Evolutionary conservation across 1,140 invertebrate genomes (phyloP).

Genomic region (Tachypleus tridentatus): DNA sequence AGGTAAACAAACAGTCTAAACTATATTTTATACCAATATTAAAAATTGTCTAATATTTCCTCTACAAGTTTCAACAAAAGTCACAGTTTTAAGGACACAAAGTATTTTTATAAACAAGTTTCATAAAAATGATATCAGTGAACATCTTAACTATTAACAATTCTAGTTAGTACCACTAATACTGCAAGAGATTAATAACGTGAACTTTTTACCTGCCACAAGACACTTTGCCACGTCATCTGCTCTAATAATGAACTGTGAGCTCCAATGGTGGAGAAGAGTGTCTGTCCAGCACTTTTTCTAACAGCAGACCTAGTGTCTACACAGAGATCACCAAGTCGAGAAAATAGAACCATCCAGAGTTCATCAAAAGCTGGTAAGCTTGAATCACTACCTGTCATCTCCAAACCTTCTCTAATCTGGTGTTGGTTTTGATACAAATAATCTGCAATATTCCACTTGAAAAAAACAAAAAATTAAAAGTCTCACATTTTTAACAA

Average conservation of each 20-base stretch:
- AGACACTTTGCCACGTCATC: slow-evolving; percentile 76
- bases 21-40: too few species aligned
- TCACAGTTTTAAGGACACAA: too few species aligned
- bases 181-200: too few species aligned
- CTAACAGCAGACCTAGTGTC: slow-evolving; percentile 88
- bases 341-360: slow-evolving; percentile 89
- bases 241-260: slow-evolving; percentile 79
- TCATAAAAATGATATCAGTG: too few species aligned
- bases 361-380: slow-evolving; percentile 76
- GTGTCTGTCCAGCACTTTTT: slow-evolving; percentile 95
- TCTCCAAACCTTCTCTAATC: slow-evolving; percentile 52
- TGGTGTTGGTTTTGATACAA: slow-evolving; percentile 90
- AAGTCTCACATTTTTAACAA: too few species aligned
- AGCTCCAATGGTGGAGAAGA: slow-evolving; percentile 93
- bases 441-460: slow-evolving; percentile 98
- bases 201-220: slow-evolving; percentile 66
- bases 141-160: too few species aligned
- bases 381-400: slow-evolving; percentile 10
- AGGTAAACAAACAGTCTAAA: too few species aligned
- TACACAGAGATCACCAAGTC: slow-evolving; percentile 83
- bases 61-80: too few species aligned
- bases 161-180: too few species aligned
- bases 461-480: slow-evolving; percentile 27
- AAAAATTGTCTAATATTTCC: too few species aligned
- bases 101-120: too few species aligned